Evolutionary conservation across 2,888 invertebrate genomes (phyloP), one percentile per base, ranked within the genome.

Genomic region (Byasa hedistus): DNA sequence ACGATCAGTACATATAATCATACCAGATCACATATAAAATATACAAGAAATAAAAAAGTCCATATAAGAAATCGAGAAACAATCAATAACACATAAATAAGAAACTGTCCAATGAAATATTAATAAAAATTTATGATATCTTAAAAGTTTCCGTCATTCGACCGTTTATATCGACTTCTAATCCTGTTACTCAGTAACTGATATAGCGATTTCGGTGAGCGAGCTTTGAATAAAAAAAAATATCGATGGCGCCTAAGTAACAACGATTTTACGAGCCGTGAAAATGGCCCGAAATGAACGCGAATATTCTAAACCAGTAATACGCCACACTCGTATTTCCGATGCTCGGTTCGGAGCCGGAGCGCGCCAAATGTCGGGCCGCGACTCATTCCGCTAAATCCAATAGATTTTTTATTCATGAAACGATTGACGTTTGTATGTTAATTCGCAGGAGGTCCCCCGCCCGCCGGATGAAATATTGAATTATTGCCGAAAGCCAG

Each of bases 341-440:
- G 80, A 85, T 84, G 83, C 81, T 80, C 82, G 78, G 80, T 82
- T 80, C 73, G 80, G 81, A 27, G 27, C 27, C 27, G 39, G 39
- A 79, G 79, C 78, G 78, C 74, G 73, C 75, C 83, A 79, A 82
- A 83, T 82, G 85, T 39, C 56, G 56, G n/a, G 48, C 67, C 85
- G 84, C 85, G 82, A 87, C 81, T 88, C 88, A 88, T 90, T 88
- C 80, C 80, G 86, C 89, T 88, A 90, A 91, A 91, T 89, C 90
- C 91, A 90, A 91, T 91, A 91, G 90, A 91, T 90, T 91, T 89
- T 91, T 91, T 91, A 91, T 91, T 91, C 91, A 91, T 91, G 90
- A 87, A 91, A 89, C 90, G 89, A 91, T 91, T 90, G 91, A 90
- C 91, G 89, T 91, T 91, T 91, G 89, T 91, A 91, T 91, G 91